These are phyloP conservation scores for Rhinichthys osculus DNA, from an alignment of 2,797 vertebrate genomes.

Conservation along the genomic window DNA sequence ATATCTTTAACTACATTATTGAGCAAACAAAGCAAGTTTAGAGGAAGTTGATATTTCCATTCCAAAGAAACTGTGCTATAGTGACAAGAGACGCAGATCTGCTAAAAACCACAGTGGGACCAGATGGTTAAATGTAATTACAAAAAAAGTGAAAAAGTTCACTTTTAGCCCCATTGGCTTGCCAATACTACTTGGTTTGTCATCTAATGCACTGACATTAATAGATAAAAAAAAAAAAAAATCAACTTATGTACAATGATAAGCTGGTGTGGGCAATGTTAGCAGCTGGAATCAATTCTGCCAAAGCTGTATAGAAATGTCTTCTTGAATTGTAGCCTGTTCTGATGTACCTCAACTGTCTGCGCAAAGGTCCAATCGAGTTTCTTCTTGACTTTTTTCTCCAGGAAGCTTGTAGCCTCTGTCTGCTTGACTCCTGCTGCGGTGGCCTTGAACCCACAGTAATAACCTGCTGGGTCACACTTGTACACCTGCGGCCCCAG, in stretches of 20 bases:
- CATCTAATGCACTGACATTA: not conserved
- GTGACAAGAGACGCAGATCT: not conserved
- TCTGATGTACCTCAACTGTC: conserved; percentile 88
- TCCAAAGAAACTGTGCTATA: not conserved
- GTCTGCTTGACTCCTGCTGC: conserved; percentile 97
- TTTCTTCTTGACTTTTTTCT: conserved; percentile 99
- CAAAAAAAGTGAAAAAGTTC: not conserved
- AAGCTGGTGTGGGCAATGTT: not conserved
- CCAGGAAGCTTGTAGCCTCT: conserved; percentile 97
- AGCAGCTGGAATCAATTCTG: not conserved
- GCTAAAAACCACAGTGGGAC: not conserved
- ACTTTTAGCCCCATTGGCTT: not conserved
- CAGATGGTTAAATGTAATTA: not conserved
- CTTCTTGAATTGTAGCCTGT: not conserved
- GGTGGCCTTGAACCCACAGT: conserved; percentile 97
- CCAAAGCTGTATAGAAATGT: not conserved
- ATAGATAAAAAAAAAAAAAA: no score
- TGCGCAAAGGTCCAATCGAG: conserved; percentile 97
- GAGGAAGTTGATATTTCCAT: conserved; percentile 15
- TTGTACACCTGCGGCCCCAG: conserved; percentile 94
- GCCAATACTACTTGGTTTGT: not conserved
- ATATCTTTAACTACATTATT: conserved; percentile 11
- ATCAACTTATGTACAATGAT: not conserved
- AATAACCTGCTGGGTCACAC: conserved; percentile 96
- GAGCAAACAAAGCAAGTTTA: conserved; percentile 12